A percentile compares a stretch with the other conserved stretches of the same genome.
Evolutionary conservation across 1,140 invertebrate species (phyloP).

Genomic region (Caenorhabditis brenneri): DNA sequence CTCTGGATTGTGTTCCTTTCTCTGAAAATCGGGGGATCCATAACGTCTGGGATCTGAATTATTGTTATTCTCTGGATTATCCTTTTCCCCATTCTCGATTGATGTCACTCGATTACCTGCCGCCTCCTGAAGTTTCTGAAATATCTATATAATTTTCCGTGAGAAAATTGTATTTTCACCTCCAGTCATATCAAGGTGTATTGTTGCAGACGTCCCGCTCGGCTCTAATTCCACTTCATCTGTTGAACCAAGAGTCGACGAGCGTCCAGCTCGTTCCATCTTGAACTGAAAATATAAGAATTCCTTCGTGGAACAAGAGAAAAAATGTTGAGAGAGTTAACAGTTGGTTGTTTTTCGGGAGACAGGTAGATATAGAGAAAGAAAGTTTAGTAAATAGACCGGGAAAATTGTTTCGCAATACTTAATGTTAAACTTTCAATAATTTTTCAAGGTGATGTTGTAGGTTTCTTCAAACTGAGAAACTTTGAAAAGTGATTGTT

Average conservation of each 20-base stretch:
- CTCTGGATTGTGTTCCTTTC: too few relatives aligned
- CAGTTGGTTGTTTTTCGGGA: neutral
- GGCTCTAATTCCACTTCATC: constrained; percentile 19
- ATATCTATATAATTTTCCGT: neutral
- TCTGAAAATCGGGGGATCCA: constrained; percentile 48
- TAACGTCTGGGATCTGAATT: too few relatives aligned
- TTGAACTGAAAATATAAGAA: neutral
- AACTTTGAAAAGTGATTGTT: too few relatives aligned
- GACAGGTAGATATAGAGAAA: neutral
- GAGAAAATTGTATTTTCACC: neutral
- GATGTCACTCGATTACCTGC: neutral
- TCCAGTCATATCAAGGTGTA: constrained; percentile 34
- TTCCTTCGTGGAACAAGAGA: neutral
- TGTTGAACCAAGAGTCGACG: neutral
- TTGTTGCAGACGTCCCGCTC: constrained; percentile 13
- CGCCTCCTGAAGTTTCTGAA: neutral
- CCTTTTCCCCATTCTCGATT: too few relatives aligned
- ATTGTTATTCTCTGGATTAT: too few relatives aligned
- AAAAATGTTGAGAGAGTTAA: neutral
- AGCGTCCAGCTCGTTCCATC: neutral
- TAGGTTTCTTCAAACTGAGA: too few relatives aligned
- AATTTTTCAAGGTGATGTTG: too few relatives aligned
- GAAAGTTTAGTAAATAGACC: neutral
- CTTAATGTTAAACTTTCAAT: too few relatives aligned
- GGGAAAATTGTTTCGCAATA: neutral